Evolutionary conservation across 2,113 vertebrate species (phyloP), one percentile per base, ranked within the genome.

Genomic region (Kryptolebias marmoratus): DNA sequence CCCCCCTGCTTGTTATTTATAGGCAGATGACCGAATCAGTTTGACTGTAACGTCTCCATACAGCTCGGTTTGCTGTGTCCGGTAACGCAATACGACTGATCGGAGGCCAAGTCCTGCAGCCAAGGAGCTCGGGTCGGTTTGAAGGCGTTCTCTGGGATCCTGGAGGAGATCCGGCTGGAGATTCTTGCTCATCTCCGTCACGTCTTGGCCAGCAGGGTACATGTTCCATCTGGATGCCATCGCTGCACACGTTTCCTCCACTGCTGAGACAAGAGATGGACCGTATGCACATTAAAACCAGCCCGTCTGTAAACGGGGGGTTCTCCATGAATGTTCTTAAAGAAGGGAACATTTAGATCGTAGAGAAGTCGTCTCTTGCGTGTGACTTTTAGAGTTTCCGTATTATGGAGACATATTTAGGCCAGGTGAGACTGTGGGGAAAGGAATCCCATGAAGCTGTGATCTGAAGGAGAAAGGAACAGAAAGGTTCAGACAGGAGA

Each of bases 1-100:
- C 62, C 75, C 75, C 71, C 69, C 65, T 72, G 70, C 50, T 22
- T 2, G 61, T 87, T 92, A 92, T 92, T 91, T 89, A 89, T 89
- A 90, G 75, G 49, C 82, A 32, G 32, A 82, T 88, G 85, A 87
- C 64, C 84, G 85, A 52, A 90, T 80, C 50, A 49, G 64, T 65
- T 60, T 75, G 62, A 52, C 9, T 47, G 62, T 54, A 83, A 52
- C 75, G 18, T 84, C 80, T 70, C 78, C 28, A 32, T 36, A 60
- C 39, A 67, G 68, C 64, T 55, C 13, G 42, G 66, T 71, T 80
- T 81, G 75, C 68, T 52, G 44, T 66, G 78, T 65, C 60, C 12
- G 16, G 85, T 84, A 90, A 90, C 30, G 53, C 55, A 86, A 82
- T 87, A 67, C 59, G 76, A 63, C 60, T 22, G 45, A 67, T 53